Evolutionary conservation across 2,888 invertebrate species (phyloP), one percentile per base, ranked within the genome.

Genomic region (Drosophila histrio): DNA sequence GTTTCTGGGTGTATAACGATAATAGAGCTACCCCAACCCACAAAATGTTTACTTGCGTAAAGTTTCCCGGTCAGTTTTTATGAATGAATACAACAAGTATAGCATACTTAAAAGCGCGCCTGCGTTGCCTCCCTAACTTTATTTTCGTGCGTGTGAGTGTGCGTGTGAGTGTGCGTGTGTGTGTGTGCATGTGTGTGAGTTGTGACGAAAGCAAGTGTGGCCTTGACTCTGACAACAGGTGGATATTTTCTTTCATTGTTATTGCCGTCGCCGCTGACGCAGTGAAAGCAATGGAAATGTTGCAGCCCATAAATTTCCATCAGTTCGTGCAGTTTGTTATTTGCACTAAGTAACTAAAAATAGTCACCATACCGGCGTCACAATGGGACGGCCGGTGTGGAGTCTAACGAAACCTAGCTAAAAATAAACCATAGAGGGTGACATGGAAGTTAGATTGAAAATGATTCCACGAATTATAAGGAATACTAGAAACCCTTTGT

Each of bases 181-280:
- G 54, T 39, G 58, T 58, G 13, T 30, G 32, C 2, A 9, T 46
- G 13, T 5, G 47, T 21, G 6, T 36, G 22, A 60, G 59, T 61
- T 65, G 74, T 89, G 89, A 89, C 89, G 84, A 88, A 88, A 84
- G 89, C 82, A 61, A 43, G 9, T 19, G 21, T 57, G 84, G 69
- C 89, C 84, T 87, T 87, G 84, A 85, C 72, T 73, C 57, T 58
- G 43, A 73, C 84, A 84, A 89, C 84, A 84, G 84, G 84, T 84
- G 88, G 73, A 71, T 61, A 58, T 78, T 63, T 63, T 58, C 46
- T 38, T 28, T 3, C 32, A 41, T 62, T 62, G 46, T 57, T 39
- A 8, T 39, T 39, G 46, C n/a, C 9, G 15, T 5, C 6, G 17
- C 24, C 65, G 49, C 36, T 79, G 79, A 87, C 87, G 87, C 67